phyloP scores from a whole-genome alignment of 64 coral and sea anemone species.

The Stylophora pistillata region DNA sequence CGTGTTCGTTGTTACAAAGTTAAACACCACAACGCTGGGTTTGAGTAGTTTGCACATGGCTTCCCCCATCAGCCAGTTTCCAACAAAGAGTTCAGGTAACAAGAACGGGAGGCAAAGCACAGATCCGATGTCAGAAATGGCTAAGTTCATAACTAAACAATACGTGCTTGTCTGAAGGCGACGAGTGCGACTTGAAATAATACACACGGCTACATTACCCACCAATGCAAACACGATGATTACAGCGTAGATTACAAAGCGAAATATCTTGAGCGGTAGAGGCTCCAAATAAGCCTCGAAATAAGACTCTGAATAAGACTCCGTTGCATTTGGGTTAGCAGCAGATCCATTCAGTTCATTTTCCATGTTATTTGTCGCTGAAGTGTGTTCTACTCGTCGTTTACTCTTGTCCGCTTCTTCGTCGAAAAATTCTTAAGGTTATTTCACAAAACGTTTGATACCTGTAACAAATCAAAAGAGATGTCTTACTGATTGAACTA shows the following conservation, averaged over 20 bases:
- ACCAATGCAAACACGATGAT: slow-evolving; percentile 62
- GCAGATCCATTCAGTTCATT: slow-evolving; percentile 10
- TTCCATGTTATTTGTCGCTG: not conserved
- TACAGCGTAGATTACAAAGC: slow-evolving; percentile 59
- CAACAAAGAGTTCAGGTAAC: slow-evolving; percentile 24
- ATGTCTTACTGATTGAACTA: not conserved
- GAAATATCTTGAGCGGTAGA: slow-evolving; percentile 15
- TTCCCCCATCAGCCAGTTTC: slow-evolving; percentile 69
- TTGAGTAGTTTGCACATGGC: slow-evolving; percentile 86
- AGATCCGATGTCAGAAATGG: slow-evolving; percentile 65
- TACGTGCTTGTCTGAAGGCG: slow-evolving; percentile 80
- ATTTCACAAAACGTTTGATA: no score
- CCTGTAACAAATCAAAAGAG: no score
- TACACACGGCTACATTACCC: slow-evolving; percentile 68
- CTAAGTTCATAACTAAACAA: slow-evolving; percentile 76
- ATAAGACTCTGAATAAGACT: not conserved
- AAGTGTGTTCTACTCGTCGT: not conserved
- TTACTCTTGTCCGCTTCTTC: not conserved
- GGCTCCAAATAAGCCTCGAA: not conserved
- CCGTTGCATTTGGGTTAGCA: not conserved
- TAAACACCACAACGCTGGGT: slow-evolving; percentile 79
- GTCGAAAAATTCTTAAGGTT: no score
- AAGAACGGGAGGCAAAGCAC: slow-evolving; percentile 69
- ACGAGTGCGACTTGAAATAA: slow-evolving; percentile 61
- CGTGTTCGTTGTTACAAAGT: slow-evolving; percentile 87